These are phyloP conservation scores for Noctuana brunneofusca DNA, from an alignment of 2,888 invertebrate species.

Conservation along the genomic window DNA sequence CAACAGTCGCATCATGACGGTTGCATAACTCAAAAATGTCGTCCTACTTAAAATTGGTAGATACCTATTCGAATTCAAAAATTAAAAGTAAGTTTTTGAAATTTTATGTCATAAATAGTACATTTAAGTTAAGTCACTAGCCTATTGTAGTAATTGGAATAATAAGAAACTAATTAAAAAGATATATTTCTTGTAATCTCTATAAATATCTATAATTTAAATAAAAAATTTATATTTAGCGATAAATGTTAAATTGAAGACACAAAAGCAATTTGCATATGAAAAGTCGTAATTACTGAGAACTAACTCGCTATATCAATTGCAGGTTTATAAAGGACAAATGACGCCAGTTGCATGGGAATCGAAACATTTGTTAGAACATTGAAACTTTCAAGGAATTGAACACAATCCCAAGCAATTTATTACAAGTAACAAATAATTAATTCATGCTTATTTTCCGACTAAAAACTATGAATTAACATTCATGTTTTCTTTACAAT, in stretches of 20 bases:
- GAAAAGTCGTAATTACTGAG: conserved; percentile 55
- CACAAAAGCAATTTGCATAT: conserved; percentile 50
- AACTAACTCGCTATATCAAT: conserved; percentile 44
- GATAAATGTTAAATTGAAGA: conserved; percentile 41
- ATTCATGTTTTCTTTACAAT: no score
- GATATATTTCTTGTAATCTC: no score
- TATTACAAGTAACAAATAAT: background rate
- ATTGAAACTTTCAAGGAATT: conserved; percentile 7
- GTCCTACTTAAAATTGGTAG: conserved; percentile 15
- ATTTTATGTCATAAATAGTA: conserved; percentile 34
- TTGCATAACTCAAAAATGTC: conserved; percentile 22
- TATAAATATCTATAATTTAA: no score
- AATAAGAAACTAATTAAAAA: no score
- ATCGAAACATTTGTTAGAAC: conserved; percentile 36
- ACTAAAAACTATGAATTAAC: no score
- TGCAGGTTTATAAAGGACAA: conserved; percentile 35
- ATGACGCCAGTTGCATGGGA: conserved; percentile 41
- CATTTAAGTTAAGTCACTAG: no score
- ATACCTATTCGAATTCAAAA: conserved; percentile 16
- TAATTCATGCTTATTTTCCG: background rate
- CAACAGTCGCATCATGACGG: conserved; percentile 13
- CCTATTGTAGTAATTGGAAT: no score
- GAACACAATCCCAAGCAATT: conserved; percentile 8
- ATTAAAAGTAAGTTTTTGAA: background rate
- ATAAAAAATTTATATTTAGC: no score